Evolutionary conservation across 2,797 vertebrate genomes (phyloP), one percentile per base, ranked within the genome.

Genomic region (Pelobates cultripes): DNA sequence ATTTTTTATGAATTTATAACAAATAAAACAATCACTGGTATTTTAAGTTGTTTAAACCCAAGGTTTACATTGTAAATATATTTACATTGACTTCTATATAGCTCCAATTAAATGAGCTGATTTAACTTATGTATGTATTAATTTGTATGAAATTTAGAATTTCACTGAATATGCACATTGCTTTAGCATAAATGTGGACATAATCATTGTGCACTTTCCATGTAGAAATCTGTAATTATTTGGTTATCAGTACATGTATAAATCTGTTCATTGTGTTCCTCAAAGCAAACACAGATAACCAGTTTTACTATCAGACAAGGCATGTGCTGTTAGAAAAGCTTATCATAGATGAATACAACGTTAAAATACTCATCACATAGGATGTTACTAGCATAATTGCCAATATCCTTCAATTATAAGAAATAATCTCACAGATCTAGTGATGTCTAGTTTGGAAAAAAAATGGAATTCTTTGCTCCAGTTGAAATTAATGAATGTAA

Each of bases 401-500:
- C 40, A 14, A 47, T 43, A 73, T 57, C 70, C 45, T 43, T 14
- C 6, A 73, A 55, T 17, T 61, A 70, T 6, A 42, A 73, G 44
- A 10, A 66, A 47, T 66, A 14, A 67, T 73, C 60, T 64, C 13
- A 41, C 12, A 45, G 61, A 73, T 71, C 44, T 64, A 72, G 53
- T 43, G 8, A 53, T 12, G 53, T 51, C 28, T 77, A 60, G 60
- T 51, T 51, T 40, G 45, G 14, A 61, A 57, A 43, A 43, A 55
- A 79, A 47, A 66, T 28, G 7, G 57, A n/a, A n/a, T 42, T 47
- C 7, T 42, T 40, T 45, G 7, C 40, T n/a, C 9, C 44, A 13
- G 12, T 13, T 28, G 41, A 79, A 41, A 55, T 43, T 73, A 64
- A 73, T 79, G 60, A 73, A 73, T 73, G 70, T 79, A 79, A 79